phyloP scores from a whole-genome alignment of 2,113 vertebrate genomes.

The Nothobranchius kuhntae region DNA sequence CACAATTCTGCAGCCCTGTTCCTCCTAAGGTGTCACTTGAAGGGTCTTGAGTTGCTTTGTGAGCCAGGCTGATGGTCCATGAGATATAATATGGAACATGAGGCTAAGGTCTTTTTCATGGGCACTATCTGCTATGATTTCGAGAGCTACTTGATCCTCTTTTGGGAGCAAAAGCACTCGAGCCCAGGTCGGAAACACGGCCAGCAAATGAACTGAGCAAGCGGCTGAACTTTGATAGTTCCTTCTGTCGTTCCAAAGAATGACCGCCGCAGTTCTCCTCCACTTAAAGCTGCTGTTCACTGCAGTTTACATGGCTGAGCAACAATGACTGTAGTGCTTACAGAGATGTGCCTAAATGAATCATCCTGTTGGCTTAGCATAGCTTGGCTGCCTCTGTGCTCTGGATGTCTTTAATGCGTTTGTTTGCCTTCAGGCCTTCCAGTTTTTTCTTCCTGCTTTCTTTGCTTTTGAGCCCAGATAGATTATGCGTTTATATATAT shows the following conservation, averaged over 20 bases:
- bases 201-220: conserved; percentile 28
- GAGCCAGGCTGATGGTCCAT: conserved; percentile 52
- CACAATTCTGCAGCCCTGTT: conserved; percentile 52
- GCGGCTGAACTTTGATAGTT: conserved; percentile 61
- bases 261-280: conserved; percentile 60
- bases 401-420: conserved; percentile 74
- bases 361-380: conserved; percentile 78
- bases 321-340: conserved; percentile 70
- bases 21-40: conserved; percentile 70
- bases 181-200: conserved; percentile 48
- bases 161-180: conserved; percentile 37
- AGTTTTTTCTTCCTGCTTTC: conserved; percentile 66
- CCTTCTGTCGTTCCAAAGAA: conserved; percentile 61
- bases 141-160: conserved; percentile 62
- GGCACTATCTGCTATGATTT: conserved; percentile 52
- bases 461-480: conserved; percentile 71
- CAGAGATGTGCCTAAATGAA: conserved; percentile 80
- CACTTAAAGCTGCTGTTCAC: conserved; percentile 58
- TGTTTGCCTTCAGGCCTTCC: conserved; percentile 75
- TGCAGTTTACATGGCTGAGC: conserved; percentile 55
- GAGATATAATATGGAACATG: conserved; percentile 61
- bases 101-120: conserved; percentile 58
- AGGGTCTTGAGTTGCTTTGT: conserved; percentile 66
- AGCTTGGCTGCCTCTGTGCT: conserved; percentile 78
- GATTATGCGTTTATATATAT: conserved; percentile 64